Evolutionary conservation across 2,888 invertebrate species (phyloP).

Genomic region (Campoplex nolae): DNA sequence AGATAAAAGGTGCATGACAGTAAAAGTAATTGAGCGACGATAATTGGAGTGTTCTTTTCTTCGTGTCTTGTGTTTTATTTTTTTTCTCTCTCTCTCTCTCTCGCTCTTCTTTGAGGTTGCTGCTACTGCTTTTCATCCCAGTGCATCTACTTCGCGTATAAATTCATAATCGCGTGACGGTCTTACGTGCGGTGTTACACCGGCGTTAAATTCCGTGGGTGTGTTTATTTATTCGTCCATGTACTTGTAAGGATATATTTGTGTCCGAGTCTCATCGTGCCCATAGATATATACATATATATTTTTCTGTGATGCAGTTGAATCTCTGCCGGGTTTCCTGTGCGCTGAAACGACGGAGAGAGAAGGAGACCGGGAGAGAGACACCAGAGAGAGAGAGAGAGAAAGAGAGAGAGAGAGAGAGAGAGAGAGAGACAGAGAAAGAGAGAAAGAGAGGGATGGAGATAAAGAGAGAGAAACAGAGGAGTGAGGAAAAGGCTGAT

Average conservation of each 20-base stretch:
- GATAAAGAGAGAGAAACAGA: neutral
- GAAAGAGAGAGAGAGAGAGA: conserved; percentile 50
- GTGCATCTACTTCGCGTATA: conserved; percentile 39
- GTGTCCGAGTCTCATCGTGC: conserved; percentile 23
- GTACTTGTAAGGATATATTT: conserved; percentile 43
- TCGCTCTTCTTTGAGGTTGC: neutral
- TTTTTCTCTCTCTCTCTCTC: neutral
- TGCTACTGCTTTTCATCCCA: conserved; percentile 33
- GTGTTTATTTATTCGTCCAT: conserved; percentile 68
- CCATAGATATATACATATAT: neutral
- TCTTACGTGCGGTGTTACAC: conserved; percentile 57
- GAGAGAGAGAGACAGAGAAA: neutral
- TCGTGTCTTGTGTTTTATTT: conserved; percentile 1
- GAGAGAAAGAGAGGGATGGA: conserved; percentile 51
- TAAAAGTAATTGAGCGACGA: conserved; percentile 24
- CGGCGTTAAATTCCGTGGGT: conserved; percentile 65
- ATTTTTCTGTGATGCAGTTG: conserved; percentile 49
- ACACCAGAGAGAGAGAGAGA: conserved; percentile 26
- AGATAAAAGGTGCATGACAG: conserved; percentile 15
- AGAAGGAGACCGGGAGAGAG: conserved; percentile 24
- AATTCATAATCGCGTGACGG: conserved; percentile 60
- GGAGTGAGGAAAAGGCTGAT: conserved; percentile 32
- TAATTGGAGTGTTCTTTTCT: conserved; percentile 37
- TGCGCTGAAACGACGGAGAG: conserved; percentile 45
- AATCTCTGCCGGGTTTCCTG: conserved; percentile 56